Percentiles rank a stretch among this genome's conserved stretches.
Evolutionary conservation across 2,113 vertebrate genomes (phyloP).

Genomic region (Heterochromis multidens): DNA sequence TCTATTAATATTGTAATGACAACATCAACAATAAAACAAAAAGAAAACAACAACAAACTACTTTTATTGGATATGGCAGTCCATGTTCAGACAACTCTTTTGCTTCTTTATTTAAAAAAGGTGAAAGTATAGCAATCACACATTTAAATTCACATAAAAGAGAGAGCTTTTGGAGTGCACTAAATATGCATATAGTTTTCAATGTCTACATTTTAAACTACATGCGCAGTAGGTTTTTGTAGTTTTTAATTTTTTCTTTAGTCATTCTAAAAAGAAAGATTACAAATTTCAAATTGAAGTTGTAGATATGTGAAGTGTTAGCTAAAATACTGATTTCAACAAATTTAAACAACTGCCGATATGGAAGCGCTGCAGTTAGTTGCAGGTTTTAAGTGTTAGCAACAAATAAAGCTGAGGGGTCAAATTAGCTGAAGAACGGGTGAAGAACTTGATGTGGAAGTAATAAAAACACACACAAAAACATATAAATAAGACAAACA

Average conservation of each 20-base stretch:
- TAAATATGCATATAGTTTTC: neutral
- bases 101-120: neutral
- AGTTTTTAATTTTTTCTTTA: too few relatives aligned
- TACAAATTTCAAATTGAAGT: neutral
- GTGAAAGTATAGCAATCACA: neutral
- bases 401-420: too few relatives aligned
- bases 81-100: neutral
- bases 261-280: too few relatives aligned
- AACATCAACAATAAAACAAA: neutral
- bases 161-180: neutral
- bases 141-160: neutral
- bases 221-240: neutral
- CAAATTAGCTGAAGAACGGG: too few relatives aligned
- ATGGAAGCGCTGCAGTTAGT: too few relatives aligned
- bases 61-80: neutral
- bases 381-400: too few relatives aligned
- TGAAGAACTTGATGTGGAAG: too few relatives aligned
- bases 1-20: neutral
- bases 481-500: neutral
- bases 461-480: neutral
- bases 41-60: neutral
- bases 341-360: too few relatives aligned
- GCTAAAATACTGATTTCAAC: neutral
- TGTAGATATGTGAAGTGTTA: fast-evolving
- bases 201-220: neutral